Evolutionary conservation across 2,113 vertebrate genomes (phyloP).

Genomic region (human (Homo sapiens)): DNA sequence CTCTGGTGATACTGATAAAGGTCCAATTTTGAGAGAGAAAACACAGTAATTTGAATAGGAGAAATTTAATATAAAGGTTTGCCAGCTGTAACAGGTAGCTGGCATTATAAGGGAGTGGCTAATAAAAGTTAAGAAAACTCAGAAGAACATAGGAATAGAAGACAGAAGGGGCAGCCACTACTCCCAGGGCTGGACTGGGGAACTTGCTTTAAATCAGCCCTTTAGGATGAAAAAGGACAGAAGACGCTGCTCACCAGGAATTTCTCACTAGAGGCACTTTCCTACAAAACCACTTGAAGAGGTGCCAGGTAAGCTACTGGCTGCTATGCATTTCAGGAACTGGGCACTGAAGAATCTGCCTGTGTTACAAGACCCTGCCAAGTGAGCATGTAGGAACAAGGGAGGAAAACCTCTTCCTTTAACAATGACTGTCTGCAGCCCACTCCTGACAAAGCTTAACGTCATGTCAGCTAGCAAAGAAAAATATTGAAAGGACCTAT

Average conservation of each 20-base stretch:
- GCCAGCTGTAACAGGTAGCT: background rate
- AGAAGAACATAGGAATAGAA: background rate
- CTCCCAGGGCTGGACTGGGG: background rate
- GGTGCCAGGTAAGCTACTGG: background rate
- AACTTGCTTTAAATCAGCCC: background rate
- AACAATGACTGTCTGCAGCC: background rate
- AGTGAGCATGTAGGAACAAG: background rate
- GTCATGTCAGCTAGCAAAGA: background rate
- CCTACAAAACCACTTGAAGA: background rate
- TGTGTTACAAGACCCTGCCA: background rate
- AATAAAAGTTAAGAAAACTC: background rate
- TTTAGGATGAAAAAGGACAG: background rate
- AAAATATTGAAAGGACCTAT: background rate
- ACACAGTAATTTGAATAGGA: background rate
- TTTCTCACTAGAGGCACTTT: background rate
- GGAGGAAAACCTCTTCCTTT: background rate
- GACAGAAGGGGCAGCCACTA: background rate
- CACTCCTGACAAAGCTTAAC: background rate
- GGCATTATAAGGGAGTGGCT: background rate
- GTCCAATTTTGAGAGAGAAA: background rate
- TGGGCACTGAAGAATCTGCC: background rate
- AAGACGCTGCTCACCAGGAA: background rate
- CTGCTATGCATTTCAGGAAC: fast-evolving
- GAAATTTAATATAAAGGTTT: background rate
- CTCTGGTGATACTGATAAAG: background rate